Percentiles rank a stretch among this genome's conserved stretches.
Conservation (phyloP, 2,888 invertebrate species). For the Cosmorhoe ocellata region DNA sequence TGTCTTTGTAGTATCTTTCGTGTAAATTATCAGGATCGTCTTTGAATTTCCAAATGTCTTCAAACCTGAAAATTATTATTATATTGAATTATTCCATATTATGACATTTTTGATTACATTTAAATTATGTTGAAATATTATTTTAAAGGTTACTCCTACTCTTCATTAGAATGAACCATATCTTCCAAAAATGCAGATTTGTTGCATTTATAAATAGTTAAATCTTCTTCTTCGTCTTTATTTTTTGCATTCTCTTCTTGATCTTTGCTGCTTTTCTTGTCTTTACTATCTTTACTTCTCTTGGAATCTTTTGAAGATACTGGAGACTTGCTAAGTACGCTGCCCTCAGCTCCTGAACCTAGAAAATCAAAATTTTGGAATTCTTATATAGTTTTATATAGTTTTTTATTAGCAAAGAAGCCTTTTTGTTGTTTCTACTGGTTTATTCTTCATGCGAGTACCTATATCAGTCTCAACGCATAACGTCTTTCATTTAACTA, state of each 20-base stretch:
- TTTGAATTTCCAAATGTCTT: conserved; percentile 91
- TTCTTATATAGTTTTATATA: too few species aligned
- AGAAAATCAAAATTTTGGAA: too few species aligned
- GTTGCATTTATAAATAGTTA: conserved; percentile 84
- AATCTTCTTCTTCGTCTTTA: conserved; percentile 85
- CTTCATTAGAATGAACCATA: conserved; percentile 87
- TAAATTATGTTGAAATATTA: not conserved
- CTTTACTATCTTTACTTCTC: conserved; percentile 87
- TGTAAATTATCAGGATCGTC: conserved; percentile 88
- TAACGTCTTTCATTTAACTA: too few species aligned
- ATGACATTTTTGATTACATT: too few species aligned
- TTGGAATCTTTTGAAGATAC: conserved; percentile 90
- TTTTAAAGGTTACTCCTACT: conserved; percentile 73
- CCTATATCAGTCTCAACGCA: too few species aligned
- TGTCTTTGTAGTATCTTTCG: conserved; percentile 90
- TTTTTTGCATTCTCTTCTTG: conserved; percentile 75
- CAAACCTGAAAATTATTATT: conserved; percentile 74
- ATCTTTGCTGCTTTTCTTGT: conserved; percentile 78
- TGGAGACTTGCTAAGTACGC: conserved; percentile 89
- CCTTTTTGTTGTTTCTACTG: too few species aligned
- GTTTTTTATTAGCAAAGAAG: too few species aligned
- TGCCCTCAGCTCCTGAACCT: conserved; percentile 85
- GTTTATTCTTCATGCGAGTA: too few species aligned
- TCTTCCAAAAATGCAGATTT: conserved; percentile 88
- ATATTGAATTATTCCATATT: not conserved